These are phyloP conservation scores for Hepsetus odoe DNA, from an alignment of 2,113 vertebrate species.

Conservation along the genomic window DNA sequence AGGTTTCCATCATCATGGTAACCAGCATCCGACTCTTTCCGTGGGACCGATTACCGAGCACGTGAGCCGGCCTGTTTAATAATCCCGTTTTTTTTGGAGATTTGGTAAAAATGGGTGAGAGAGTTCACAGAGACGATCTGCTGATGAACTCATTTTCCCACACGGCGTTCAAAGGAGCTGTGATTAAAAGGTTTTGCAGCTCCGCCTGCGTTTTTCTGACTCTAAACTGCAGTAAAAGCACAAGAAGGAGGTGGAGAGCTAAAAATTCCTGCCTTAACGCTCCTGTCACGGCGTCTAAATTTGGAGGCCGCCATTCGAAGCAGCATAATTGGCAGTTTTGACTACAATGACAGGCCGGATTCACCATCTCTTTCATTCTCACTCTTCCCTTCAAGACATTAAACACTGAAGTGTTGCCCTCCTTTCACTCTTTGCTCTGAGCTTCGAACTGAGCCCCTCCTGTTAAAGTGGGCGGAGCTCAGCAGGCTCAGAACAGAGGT, in stretches of 20 bases:
- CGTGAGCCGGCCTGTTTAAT: too few relatives aligned
- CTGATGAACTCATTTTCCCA: not conserved
- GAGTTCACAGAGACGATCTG: too few relatives aligned
- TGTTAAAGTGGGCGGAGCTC: not conserved
- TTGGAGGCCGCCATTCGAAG: conserved; percentile 12
- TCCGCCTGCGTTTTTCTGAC: not conserved
- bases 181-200: not conserved
- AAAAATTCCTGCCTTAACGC: not conserved
- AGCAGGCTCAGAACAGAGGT: conserved; percentile 41
- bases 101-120: too few relatives aligned
- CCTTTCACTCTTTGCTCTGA: conserved; percentile 41
- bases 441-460: conserved; percentile 18
- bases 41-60: too few relatives aligned
- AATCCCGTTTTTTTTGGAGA: too few relatives aligned
- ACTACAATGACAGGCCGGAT: not conserved
- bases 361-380: conserved; percentile 28
- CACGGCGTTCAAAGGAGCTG: too few relatives aligned
- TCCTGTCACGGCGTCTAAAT: conserved; percentile 3
- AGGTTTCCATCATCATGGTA: too few relatives aligned
- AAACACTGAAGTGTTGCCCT: conserved; percentile 37
- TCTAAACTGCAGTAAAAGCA: not conserved
- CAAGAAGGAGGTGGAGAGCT: not conserved
- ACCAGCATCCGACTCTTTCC: too few relatives aligned
- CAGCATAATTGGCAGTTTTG: conserved; percentile 21
- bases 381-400: not conserved